phyloP scores from a whole-genome alignment of 2,113 vertebrate species.

The Okapia johnstoni region DNA sequence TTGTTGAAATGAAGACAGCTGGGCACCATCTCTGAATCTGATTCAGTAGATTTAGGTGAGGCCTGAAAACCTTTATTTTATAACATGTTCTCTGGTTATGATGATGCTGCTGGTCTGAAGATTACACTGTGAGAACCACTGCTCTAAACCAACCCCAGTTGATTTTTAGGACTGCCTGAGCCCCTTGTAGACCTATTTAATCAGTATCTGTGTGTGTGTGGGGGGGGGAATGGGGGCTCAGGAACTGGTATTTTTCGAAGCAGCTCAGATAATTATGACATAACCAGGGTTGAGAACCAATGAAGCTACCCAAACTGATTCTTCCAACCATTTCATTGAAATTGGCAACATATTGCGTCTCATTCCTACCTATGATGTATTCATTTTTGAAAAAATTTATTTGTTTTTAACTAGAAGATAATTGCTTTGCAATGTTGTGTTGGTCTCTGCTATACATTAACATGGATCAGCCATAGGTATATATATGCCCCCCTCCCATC shows the following conservation, averaged over 20 bases:
- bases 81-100: neutral
- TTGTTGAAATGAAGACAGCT: neutral
- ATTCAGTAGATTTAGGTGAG: neutral
- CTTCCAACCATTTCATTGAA: neutral
- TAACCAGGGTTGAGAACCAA: neutral
- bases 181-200: neutral
- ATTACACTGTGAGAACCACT: neutral
- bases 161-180: neutral
- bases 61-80: neutral
- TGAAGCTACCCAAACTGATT: neutral
- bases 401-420: neutral
- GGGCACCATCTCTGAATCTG: fast-evolving
- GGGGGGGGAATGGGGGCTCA: fast-evolving
- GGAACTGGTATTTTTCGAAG: neutral
- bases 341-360: neutral
- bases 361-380: neutral
- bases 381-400: neutral
- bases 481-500: fast-evolving
- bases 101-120: neutral
- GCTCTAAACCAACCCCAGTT: neutral
- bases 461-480: neutral
- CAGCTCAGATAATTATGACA: neutral
- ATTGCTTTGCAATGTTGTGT: neutral
- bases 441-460: neutral
- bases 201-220: neutral